These are phyloP conservation scores for Crocallis elinguaria DNA, from an alignment of 2,888 invertebrate species.

Conservation along the genomic window DNA sequence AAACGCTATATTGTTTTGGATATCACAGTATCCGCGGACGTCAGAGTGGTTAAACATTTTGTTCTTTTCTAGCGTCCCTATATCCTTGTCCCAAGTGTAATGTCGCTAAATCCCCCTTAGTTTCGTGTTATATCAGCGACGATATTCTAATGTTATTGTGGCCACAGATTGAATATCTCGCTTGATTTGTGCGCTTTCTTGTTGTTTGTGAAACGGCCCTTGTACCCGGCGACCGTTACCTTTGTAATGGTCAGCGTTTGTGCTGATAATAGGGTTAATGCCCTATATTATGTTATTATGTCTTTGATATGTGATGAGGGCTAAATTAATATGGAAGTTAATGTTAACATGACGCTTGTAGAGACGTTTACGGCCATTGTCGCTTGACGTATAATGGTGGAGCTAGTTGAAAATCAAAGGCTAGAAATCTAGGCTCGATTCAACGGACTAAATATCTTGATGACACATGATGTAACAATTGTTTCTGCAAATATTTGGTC, in stretches of 20 bases:
- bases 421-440: no score
- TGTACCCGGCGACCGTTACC: slow-evolving; percentile 4
- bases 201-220: slow-evolving; percentile 47
- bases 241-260: slow-evolving; percentile 21
- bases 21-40: no score
- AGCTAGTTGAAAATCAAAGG: no score
- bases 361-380: no score
- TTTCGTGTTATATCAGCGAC: slow-evolving; percentile 62
- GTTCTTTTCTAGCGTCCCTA: slow-evolving; percentile 46
- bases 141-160: slow-evolving; percentile 80
- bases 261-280: slow-evolving; percentile 21
- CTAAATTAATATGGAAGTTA: slow-evolving; percentile 11
- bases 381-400: no score
- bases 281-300: slow-evolving; percentile 8
- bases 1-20: no score
- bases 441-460: no score
- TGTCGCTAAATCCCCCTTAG: slow-evolving; percentile 70
- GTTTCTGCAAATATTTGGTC: no score
- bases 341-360: no score
- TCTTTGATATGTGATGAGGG: slow-evolving; percentile 4
- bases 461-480: no score
- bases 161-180: slow-evolving; percentile 78
- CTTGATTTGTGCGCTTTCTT: slow-evolving; percentile 76
- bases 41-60: no score
- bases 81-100: slow-evolving; percentile 49